Evolutionary conservation across 2,888 invertebrate genomes (phyloP).

Genomic region (Parapristionchus giblindavisi): DNA sequence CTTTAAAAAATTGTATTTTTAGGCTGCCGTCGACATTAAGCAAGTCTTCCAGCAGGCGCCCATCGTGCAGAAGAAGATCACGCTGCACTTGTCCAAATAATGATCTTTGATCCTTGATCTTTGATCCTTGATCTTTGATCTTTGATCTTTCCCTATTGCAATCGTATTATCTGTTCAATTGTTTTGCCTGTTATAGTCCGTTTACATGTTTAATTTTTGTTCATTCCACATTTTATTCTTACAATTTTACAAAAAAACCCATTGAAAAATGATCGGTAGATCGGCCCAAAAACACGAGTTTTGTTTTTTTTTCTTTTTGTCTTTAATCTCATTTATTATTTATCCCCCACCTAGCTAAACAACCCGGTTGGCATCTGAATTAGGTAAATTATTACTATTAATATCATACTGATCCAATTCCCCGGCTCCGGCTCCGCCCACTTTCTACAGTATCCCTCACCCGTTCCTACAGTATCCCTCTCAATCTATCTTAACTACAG

Average conservation of each 20-base stretch:
- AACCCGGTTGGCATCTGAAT: no score
- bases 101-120: slow-evolving; percentile 12
- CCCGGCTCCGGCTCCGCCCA: no score
- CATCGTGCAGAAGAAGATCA: slow-evolving; percentile 31
- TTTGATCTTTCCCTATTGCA: neutral
- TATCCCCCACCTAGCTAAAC: no score
- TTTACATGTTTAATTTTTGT: neutral
- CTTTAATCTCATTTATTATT: no score
- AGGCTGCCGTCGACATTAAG: neutral
- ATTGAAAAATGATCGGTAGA: neutral
- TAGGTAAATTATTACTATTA: no score
- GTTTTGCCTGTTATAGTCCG: neutral
- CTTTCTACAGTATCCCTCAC: no score
- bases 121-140: neutral
- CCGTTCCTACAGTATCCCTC: no score
- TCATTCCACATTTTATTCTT: neutral
- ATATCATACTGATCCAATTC: no score
- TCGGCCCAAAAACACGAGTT: slow-evolving; percentile 22
- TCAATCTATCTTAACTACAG: no score
- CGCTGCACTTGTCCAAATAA: slow-evolving; percentile 18
- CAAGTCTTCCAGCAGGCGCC: slow-evolving; percentile 27
- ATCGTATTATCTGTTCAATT: neutral
- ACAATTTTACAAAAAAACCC: neutral
- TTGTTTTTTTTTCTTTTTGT: no score
- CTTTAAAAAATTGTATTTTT: neutral